Evolutionary conservation across 2,888 invertebrate genomes (phyloP).

Genomic region (Congeria kusceri): DNA sequence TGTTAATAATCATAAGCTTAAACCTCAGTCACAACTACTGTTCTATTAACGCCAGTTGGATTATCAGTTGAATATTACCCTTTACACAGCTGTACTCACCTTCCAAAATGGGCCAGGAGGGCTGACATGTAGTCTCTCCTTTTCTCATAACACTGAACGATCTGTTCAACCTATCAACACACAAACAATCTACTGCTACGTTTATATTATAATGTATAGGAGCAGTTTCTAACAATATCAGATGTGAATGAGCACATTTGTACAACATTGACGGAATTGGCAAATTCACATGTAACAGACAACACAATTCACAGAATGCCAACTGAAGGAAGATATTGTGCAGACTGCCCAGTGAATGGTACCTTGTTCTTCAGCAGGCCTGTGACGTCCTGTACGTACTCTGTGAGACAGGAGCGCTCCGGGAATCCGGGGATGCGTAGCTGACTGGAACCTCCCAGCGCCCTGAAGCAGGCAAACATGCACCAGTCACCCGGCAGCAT

Average conservation of each 20-base stretch:
- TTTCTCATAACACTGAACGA: conserved; percentile 72
- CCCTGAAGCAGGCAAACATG: conserved; percentile 66
- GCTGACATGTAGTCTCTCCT: conserved; percentile 86
- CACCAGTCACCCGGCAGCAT: too few relatives aligned
- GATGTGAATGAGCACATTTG: too few relatives aligned
- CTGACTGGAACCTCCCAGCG: conserved; percentile 85
- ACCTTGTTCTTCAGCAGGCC: conserved; percentile 84
- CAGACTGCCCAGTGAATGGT: not conserved
- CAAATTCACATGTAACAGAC: not conserved
- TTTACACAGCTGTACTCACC: conserved; percentile 70
- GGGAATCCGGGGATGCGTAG: conserved; percentile 86
- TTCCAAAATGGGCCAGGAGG: conserved; percentile 85
- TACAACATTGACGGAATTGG: too few relatives aligned
- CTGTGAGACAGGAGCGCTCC: conserved; percentile 83
- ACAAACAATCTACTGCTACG: too few relatives aligned
- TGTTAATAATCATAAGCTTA: too few relatives aligned
- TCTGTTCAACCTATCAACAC: conserved; percentile 75
- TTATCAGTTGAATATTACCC: too few relatives aligned
- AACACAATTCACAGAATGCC: too few relatives aligned
- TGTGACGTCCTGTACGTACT: conserved; percentile 84
- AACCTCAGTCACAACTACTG: too few relatives aligned
- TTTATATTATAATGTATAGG: not conserved
- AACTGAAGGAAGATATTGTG: too few relatives aligned
- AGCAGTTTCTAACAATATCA: not conserved
- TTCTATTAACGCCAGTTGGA: too few relatives aligned